Evolutionary conservation across 2,888 invertebrate genomes (phyloP).

Genomic region (Hemicrepidius hirtus): DNA sequence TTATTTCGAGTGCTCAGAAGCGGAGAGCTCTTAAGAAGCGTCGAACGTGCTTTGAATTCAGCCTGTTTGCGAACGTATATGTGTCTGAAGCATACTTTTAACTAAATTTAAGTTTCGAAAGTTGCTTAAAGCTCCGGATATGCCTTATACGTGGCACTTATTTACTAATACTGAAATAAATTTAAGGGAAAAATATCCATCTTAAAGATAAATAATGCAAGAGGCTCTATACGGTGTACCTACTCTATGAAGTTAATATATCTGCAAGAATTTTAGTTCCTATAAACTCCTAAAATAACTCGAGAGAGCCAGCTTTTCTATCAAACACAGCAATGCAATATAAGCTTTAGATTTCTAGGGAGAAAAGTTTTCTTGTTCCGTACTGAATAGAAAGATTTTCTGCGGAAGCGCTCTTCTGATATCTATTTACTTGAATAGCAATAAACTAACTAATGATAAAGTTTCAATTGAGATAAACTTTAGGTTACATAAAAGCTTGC

Average conservation of each 20-base stretch:
- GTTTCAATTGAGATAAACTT: constrained; percentile 43
- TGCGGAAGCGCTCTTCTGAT: constrained; percentile 27
- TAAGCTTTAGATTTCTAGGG: constrained; percentile 16
- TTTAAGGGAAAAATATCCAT: constrained; percentile 22
- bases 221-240: background rate
- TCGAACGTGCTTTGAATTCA: constrained; percentile 34
- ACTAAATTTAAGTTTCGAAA: constrained; percentile 28
- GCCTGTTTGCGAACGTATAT: constrained; percentile 22
- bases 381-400: constrained; percentile 23
- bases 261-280: background rate
- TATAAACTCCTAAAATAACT: constrained; percentile 12
- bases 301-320: constrained; percentile 9
- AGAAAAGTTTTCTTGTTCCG: constrained; percentile 37
- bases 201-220: constrained; percentile 31
- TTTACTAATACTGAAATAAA: constrained; percentile 15
- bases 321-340: constrained; percentile 26
- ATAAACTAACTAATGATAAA: constrained; percentile 38
- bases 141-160: constrained; percentile 5
- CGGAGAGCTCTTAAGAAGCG: constrained; percentile 35
- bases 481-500: constrained; percentile 19
- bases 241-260: constrained; percentile 8
- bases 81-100: constrained; percentile 32
- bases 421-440: constrained; percentile 39
- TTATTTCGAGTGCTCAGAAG: constrained; percentile 37
- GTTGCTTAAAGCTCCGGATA: constrained; percentile 4